Base-by-base conservation (phyloP, 2,113 vertebrate genomes). In the Lota lota region DNA sequence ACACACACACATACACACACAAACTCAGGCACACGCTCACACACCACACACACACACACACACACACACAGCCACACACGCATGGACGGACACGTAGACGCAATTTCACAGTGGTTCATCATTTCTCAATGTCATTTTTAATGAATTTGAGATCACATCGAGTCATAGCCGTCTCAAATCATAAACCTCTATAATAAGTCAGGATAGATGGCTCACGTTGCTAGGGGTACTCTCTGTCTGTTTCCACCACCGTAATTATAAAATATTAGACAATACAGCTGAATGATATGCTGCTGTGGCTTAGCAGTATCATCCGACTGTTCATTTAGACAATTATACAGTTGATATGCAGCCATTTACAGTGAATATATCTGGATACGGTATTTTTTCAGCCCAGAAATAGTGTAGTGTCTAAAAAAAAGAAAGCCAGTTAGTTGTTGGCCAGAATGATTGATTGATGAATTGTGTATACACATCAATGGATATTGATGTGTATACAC, bases 121-220 rank as follows among this genome's bases (percentile, higher is more conserved):
- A 68, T 88, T 81, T 69, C 77, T 89, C 89, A 87, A 85, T 90
- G 91, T 90, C 90, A 88, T 77, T 79, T 87, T 88, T 88, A 91
- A 91, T 90, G 81, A 90, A 86, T 83, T 66, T 81, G 61, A 84
- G 83, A 87, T 79, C 83, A 89, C 79, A 86, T 87, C 79, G 87
- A 87, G 76, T 89, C 83, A 86, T 64, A 83, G 78, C 72, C 78
- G 77, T 90, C 81, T 89, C 85, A 88, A 86, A 84, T 86, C 81
- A 88, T 90, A 92, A 91, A 90, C 78, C 70, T 83, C 81, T 54
- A 58, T 88, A 88, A 89, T 88, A 81, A 84, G 81, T 85, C 65
- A 66, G 83, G 88, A 87, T 81, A 86, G 73, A 88, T 85, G 24
- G 74, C 83, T 75, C 71, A 85, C 76, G 80, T 67, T 65, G 66